Evolutionary conservation across 2,113 vertebrate species (phyloP), one percentile per base, ranked within the genome.

Genomic region (Athene noctua): DNA sequence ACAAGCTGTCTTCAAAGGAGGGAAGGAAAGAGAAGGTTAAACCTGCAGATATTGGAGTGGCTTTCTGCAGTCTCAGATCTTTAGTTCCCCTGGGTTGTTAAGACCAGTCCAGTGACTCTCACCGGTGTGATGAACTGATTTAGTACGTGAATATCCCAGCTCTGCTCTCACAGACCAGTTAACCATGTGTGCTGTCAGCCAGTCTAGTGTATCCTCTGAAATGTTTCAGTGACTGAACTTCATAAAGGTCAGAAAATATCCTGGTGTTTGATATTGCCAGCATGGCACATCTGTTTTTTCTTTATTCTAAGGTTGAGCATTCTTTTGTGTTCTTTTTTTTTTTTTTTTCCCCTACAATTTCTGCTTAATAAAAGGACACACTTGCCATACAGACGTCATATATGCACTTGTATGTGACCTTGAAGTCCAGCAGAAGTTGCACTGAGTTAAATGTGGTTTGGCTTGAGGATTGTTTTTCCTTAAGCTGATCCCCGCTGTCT

Each of bases 51-150:
- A 23, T 10, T 19, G 19, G 44, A 62, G 4, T 17, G 18, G 20
- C 11, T n/a, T 75, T 32, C 10, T 92, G 13, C 20, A 42, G 19
- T 1, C 0, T 47, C 5, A 0, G 7, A 2, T 32, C 9, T 67
- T 38, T 32, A 8, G 12, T 58, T n/a, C 2, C 11, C 7, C 15
- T 23, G 55, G 17, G 2, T 61, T 61, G 4, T 46, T 27, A 54
- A 55, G 6, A 27, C 14, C 61, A 13, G 5, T 22, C 22, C 19
- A 12, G 6, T 52, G 65, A 26, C 34, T 63, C 65, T 58, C 8
- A 6, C 26, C 30, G 29, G 6, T 32, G 44, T 4, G 5, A 18
- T 22, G 36, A 78, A 38, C 36, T 42, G 34, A 36, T 62, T n/a
- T 27, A 21, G 14, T 17, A 3, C 2, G 27, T 26, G 63, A 71